phyloP scores from a whole-genome alignment of 1,140 invertebrate species.

The Ostrea edulis region DNA sequence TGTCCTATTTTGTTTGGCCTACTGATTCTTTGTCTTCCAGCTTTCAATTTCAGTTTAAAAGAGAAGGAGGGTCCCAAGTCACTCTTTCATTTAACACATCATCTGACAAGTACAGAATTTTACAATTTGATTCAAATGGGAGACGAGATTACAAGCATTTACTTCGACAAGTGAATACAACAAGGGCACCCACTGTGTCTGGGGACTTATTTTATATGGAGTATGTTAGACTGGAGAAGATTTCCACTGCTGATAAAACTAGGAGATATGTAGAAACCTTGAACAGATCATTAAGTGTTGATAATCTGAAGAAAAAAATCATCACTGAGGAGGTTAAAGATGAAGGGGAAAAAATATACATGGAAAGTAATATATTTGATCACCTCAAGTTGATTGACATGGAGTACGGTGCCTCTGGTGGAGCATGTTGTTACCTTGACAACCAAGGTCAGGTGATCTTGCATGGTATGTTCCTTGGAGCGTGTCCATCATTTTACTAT shows the following conservation, averaged over 20 bases:
- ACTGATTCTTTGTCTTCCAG: not conserved
- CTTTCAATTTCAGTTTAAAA: not conserved
- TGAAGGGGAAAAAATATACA: not conserved
- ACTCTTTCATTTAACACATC: not conserved
- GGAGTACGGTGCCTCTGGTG: constrained; percentile 6
- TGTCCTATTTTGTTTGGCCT: not conserved
- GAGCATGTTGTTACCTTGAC: constrained; percentile 13
- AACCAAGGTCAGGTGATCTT: not conserved
- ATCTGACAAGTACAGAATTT: not conserved
- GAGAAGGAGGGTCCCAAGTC: not conserved
- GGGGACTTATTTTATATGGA: not conserved
- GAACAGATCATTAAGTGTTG: not conserved
- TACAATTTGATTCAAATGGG: not conserved
- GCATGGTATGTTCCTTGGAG: constrained; percentile 23
- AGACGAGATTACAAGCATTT: not conserved
- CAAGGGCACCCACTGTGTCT: not conserved
- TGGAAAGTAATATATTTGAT: not conserved
- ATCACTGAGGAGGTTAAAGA: not conserved
- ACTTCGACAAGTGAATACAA: not conserved
- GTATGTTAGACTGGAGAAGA: not conserved
- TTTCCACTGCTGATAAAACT: not conserved
- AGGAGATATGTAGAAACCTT: not conserved
- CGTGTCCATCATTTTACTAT: constrained; percentile 16
- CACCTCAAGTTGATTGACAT: constrained; percentile 18
- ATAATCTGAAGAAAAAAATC: not conserved